Conservation (phyloP, 2,888 invertebrate genomes). For the Nesidiocoris tenuis region DNA sequence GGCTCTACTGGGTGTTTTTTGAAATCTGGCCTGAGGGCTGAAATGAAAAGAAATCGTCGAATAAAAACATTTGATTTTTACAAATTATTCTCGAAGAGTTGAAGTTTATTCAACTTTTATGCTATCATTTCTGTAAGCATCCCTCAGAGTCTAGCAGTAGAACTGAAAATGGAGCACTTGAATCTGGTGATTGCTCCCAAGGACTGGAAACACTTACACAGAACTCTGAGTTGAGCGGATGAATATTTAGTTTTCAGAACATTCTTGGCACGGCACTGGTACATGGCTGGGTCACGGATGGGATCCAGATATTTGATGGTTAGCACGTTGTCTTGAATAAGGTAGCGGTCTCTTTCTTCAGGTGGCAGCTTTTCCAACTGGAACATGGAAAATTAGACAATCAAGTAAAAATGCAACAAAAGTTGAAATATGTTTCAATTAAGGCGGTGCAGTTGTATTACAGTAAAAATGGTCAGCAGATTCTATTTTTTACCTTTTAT, state of each 20-base stretch:
- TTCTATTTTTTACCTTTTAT: too few species aligned
- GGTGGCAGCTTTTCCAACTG: slow-evolving; percentile 54
- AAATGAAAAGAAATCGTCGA: slow-evolving; percentile 50
- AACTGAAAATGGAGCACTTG: background rate
- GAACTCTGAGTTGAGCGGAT: slow-evolving; percentile 83
- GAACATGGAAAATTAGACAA: background rate
- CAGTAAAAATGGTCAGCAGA: too few species aligned
- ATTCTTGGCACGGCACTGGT: slow-evolving; percentile 89
- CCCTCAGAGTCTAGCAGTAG: background rate
- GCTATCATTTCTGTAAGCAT: background rate
- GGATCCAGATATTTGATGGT: slow-evolving; percentile 73
- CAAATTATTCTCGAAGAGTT: background rate
- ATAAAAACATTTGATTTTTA: background rate
- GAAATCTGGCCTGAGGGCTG: slow-evolving; percentile 77
- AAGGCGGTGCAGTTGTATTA: too few species aligned
- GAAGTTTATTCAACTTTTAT: background rate
- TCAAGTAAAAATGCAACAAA: too few species aligned
- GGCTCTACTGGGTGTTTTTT: slow-evolving; percentile 84
- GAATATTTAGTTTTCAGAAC: slow-evolving; percentile 81
- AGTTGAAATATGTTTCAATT: too few species aligned
- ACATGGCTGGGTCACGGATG: slow-evolving; percentile 87
- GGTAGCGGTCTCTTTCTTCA: slow-evolving; percentile 74
- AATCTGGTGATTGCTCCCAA: background rate
- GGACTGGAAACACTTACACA: slow-evolving; percentile 64
- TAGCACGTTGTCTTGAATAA: slow-evolving; percentile 81